Conservation (phyloP, 2,797 vertebrate species). For the Oreonectes daqikongensis region DNA sequence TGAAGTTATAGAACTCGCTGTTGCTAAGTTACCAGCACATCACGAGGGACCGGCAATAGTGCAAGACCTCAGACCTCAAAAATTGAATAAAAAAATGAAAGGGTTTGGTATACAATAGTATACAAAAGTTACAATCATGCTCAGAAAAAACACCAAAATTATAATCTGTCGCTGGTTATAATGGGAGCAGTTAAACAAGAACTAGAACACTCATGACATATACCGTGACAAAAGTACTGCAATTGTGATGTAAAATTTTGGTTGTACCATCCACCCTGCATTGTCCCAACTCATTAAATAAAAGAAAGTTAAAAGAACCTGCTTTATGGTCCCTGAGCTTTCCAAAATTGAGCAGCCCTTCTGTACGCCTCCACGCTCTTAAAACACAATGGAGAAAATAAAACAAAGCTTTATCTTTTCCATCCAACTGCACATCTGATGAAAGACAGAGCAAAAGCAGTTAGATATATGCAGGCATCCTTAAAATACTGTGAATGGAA, state of each 20-base stretch:
- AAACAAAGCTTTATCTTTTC: not conserved
- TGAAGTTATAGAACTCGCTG: not conserved
- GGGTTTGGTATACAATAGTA: not conserved
- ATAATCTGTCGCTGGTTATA: not conserved
- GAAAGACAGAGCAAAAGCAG: slow-evolving; percentile 10
- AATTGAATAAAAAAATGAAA: not conserved
- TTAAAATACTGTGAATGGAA: not conserved
- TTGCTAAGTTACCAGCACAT: slow-evolving; percentile 26
- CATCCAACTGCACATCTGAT: slow-evolving; percentile 1
- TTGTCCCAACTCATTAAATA: not conserved
- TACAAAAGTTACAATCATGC: not conserved
- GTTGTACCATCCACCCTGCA: not conserved
- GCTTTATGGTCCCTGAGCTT: not conserved
- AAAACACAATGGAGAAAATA: not conserved
- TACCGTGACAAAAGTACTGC: not conserved
- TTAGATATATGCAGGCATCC: not conserved
- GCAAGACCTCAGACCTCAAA: no score
- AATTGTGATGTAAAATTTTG: not conserved
- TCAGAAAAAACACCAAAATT: not conserved
- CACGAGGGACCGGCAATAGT: not conserved
- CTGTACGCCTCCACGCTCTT: not conserved
- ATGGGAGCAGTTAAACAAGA: not conserved
- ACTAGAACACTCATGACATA: not conserved
- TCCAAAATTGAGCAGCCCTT: not conserved
- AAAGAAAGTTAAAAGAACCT: not conserved